Evolutionary conservation across 2,797 vertebrate genomes (phyloP).

Genomic region (Sebastes umbrosus): DNA sequence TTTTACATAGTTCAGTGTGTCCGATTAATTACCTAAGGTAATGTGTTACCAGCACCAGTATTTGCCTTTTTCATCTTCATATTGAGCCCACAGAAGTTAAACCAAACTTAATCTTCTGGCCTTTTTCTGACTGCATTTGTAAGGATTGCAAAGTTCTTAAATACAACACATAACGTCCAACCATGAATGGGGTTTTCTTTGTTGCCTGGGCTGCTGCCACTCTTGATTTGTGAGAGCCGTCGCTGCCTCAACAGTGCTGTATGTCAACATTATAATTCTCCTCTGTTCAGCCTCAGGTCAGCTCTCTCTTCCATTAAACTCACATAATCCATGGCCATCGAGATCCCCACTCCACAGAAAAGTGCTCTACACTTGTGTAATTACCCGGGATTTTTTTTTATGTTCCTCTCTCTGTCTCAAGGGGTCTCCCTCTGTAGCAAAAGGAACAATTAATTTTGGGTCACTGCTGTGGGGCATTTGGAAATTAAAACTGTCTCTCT

Average conservation of each 20-base stretch:
- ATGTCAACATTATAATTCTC: conserved; percentile 61
- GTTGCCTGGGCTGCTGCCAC: conserved; percentile 34
- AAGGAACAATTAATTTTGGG: conserved; percentile 83
- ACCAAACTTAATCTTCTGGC: neutral
- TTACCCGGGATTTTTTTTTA: conserved; percentile 67
- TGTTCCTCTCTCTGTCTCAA: conserved; percentile 67
- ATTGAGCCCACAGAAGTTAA: neutral
- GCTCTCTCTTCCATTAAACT: conserved; percentile 52
- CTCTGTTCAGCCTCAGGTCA: conserved; percentile 59
- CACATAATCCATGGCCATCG: conserved; percentile 58
- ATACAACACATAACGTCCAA: neutral
- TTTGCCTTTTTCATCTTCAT: neutral
- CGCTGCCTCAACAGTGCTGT: conserved; percentile 44
- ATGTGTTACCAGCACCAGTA: neutral
- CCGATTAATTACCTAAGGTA: neutral
- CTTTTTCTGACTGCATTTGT: neutral
- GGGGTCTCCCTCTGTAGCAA: conserved; percentile 73
- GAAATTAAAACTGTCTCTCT: conserved; percentile 80
- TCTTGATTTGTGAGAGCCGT: conserved; percentile 36
- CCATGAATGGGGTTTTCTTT: conserved; percentile 18
- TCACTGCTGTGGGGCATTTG: conserved; percentile 78
- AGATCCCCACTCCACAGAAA: conserved; percentile 59
- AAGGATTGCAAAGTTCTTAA: neutral
- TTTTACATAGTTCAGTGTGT: neutral
- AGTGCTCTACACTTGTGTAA: conserved; percentile 74